Conservation (phyloP, 2,888 invertebrate genomes). For the Leptopterna dolabrata region DNA sequence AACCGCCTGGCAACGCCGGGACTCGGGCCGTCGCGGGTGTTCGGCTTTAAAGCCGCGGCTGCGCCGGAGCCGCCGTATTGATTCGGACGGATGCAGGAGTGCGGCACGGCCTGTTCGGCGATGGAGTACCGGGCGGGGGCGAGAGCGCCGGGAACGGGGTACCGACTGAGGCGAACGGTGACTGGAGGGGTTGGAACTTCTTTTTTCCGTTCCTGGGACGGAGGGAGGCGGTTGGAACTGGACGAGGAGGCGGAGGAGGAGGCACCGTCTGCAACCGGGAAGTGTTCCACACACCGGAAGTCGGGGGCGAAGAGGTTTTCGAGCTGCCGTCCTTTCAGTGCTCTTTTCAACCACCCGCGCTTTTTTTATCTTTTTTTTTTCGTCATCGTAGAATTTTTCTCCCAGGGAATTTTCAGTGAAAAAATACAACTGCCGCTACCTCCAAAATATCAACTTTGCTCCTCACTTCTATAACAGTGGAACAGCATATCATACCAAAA, state of each 20-base stretch:
- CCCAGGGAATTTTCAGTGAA: too few relatives aligned
- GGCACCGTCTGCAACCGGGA: slow-evolving; percentile 53
- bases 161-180: neutral
- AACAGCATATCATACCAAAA: too few relatives aligned
- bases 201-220: too few relatives aligned
- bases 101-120: neutral
- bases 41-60: slow-evolving; percentile 54
- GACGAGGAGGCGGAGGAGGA: neutral
- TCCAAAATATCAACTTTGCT: too few relatives aligned
- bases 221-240: neutral
- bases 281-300: slow-evolving; percentile 56
- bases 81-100: slow-evolving; percentile 32
- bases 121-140: neutral
- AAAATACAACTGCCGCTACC: too few relatives aligned
- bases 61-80: slow-evolving; percentile 45
- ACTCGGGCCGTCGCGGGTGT: slow-evolving; percentile 14
- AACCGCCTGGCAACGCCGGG: neutral
- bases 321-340: neutral
- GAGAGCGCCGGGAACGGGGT: neutral
- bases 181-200: neutral
- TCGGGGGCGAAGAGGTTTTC: slow-evolving; percentile 32
- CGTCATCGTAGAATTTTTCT: too few relatives aligned
- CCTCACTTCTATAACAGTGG: too few relatives aligned
- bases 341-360: neutral
- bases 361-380: too few relatives aligned